A percentile compares a stretch with the other conserved stretches of the same genome.
These are phyloP conservation scores for Plutomurus gul DNA, from an alignment of 1,140 invertebrate species.

Conservation along the genomic window DNA sequence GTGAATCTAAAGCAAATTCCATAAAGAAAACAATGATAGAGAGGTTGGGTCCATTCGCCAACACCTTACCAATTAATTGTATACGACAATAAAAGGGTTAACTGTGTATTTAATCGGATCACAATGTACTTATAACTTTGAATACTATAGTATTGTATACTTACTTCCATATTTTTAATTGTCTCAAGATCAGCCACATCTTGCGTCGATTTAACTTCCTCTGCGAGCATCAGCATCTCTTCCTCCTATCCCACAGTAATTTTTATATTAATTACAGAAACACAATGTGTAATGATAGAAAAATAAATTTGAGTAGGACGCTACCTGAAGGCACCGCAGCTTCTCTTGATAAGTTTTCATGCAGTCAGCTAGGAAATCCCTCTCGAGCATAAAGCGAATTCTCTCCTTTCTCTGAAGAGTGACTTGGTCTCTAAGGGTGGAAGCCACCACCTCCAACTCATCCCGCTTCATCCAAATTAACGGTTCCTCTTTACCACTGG, in stretches of 20 bases:
- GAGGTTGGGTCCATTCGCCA: no score
- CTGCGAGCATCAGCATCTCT: background rate
- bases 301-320: background rate
- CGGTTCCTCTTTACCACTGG: background rate
- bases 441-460: constrained; percentile 32
- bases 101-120: no score
- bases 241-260: background rate
- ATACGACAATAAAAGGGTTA: no score
- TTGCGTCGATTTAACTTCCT: constrained; percentile 7
- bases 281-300: background rate
- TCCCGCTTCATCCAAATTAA: constrained; percentile 27
- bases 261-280: background rate
- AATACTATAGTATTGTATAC: background rate
- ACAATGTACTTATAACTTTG: no score
- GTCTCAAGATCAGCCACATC: constrained; percentile 12
- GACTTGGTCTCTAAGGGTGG: constrained; percentile 28
- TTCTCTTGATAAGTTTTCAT: background rate
- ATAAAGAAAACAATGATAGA: no score
- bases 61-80: no score
- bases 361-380: constrained; percentile 19
- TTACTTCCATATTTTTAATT: constrained; percentile 30
- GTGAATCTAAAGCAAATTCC: no score
- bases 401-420: constrained; percentile 14
- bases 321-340: background rate
- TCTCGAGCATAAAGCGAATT: constrained; percentile 23